These are phyloP conservation scores for Bombus sibiricus DNA, from an alignment of 1,140 invertebrate species.

Conservation along the genomic window DNA sequence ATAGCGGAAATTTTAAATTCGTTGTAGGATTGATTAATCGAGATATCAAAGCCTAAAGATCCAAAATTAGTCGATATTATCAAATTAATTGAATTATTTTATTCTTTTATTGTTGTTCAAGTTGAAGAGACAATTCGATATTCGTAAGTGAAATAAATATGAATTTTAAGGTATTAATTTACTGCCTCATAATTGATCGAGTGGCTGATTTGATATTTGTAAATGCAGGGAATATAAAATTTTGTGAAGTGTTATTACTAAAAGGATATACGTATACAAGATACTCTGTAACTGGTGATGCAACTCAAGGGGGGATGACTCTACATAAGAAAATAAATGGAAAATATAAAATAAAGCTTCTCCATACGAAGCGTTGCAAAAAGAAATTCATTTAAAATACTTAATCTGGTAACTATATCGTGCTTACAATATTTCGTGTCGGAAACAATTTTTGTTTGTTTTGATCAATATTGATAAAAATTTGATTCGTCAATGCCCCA, in stretches of 20 bases:
- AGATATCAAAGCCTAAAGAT: not conserved
- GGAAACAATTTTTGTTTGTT: not conserved
- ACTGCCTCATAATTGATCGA: not conserved
- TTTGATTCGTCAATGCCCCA: not conserved
- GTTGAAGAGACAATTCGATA: not conserved
- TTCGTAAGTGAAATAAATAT: not conserved
- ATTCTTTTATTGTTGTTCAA: not conserved
- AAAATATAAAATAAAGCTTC: not conserved
- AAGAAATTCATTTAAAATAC: not conserved
- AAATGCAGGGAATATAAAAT: no score
- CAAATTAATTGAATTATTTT: not conserved
- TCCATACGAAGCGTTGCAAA: no score
- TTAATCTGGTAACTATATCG: not conserved
- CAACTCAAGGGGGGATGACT: no score
- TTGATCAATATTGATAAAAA: not conserved
- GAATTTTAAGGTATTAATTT: not conserved
- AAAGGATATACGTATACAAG: no score
- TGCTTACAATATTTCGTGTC: not conserved
- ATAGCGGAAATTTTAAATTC: not conserved
- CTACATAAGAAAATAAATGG: not conserved
- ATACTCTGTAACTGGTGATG: no score
- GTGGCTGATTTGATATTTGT: no score
- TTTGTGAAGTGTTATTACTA: no score
- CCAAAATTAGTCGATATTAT: not conserved
- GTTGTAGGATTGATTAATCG: not conserved